Conservation (phyloP, 2,888 invertebrate genomes). For the Cosmia trapezina region DNA sequence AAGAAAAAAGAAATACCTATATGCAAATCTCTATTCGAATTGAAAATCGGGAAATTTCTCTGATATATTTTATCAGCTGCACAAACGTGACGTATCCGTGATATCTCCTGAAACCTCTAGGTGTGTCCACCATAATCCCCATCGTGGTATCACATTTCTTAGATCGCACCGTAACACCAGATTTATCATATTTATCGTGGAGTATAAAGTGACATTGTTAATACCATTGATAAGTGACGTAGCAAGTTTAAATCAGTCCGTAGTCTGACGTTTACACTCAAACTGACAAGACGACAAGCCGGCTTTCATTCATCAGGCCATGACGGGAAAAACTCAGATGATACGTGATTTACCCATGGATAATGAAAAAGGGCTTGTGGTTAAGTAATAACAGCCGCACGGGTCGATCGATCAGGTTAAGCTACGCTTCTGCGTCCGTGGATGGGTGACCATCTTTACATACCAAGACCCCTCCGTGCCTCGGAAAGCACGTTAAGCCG, state of each 20-base stretch:
- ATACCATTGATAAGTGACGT: constrained; percentile 72
- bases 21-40: not conserved
- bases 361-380: no score
- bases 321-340: constrained; percentile 3
- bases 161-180: constrained; percentile 81
- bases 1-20: no score
- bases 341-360: constrained; percentile 32
- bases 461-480: no score
- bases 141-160: constrained; percentile 66
- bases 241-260: constrained; percentile 27
- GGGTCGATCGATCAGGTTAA: no score
- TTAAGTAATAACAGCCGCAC: no score
- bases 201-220: constrained; percentile 75
- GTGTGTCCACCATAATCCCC: constrained; percentile 72
- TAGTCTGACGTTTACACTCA: not conserved
- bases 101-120: constrained; percentile 58
- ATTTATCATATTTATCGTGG: constrained; percentile 82
- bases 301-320: constrained; percentile 30
- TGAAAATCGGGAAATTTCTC: constrained; percentile 8
- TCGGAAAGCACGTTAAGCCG: no score
- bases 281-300: constrained; percentile 21
- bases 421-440: no score
- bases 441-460: no score
- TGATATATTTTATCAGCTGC: constrained; percentile 19
- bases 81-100: constrained; percentile 42